phyloP scores from a whole-genome alignment of 2,888 invertebrate species.

The Drosophila suboccidentalis region DNA sequence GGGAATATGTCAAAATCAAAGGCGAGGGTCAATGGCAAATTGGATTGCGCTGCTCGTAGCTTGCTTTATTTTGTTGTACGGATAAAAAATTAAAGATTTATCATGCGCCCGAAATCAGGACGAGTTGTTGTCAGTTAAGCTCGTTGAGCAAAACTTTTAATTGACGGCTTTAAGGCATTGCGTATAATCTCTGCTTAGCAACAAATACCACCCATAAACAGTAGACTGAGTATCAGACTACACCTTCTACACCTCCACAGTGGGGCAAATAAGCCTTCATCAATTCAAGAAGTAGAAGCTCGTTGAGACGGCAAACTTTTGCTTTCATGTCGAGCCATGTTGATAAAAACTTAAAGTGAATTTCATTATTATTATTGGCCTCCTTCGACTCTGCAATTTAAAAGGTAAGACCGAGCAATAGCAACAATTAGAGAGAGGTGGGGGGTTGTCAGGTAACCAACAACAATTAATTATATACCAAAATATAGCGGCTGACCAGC shows the following conservation, averaged over 20 bases:
- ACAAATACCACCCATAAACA: slow-evolving; percentile 36
- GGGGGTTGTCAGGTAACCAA: slow-evolving; percentile 55
- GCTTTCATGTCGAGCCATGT: slow-evolving; percentile 63
- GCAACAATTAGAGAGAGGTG: not conserved
- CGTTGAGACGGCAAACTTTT: slow-evolving; percentile 66
- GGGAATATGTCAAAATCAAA: slow-evolving; percentile 49
- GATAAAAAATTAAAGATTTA: slow-evolving; percentile 64
- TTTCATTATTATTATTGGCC: slow-evolving; percentile 63
- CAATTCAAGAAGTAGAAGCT: slow-evolving; percentile 56
- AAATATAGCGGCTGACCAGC: slow-evolving; percentile 59
- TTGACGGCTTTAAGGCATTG: slow-evolving; percentile 75
- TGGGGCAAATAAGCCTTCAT: slow-evolving; percentile 59
- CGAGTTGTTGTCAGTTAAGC: slow-evolving; percentile 11
- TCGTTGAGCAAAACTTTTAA: slow-evolving; percentile 68
- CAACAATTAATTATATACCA: slow-evolving; percentile 76
- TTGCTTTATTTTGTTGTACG: slow-evolving; percentile 9
- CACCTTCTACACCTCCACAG: slow-evolving; percentile 13
- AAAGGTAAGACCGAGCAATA: slow-evolving; percentile 31
- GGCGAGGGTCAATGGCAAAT: slow-evolving; percentile 74
- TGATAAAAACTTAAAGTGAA: slow-evolving; percentile 69
- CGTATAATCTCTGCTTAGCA: slow-evolving; percentile 22
- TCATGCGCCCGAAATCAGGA: slow-evolving; percentile 39
- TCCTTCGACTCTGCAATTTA: slow-evolving; percentile 34
- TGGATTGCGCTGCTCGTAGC: slow-evolving; percentile 40
- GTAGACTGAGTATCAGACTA: not conserved